Base-by-base conservation (phyloP, 2,888 invertebrate species). In the Tenthredo scrophulariae region DNA sequence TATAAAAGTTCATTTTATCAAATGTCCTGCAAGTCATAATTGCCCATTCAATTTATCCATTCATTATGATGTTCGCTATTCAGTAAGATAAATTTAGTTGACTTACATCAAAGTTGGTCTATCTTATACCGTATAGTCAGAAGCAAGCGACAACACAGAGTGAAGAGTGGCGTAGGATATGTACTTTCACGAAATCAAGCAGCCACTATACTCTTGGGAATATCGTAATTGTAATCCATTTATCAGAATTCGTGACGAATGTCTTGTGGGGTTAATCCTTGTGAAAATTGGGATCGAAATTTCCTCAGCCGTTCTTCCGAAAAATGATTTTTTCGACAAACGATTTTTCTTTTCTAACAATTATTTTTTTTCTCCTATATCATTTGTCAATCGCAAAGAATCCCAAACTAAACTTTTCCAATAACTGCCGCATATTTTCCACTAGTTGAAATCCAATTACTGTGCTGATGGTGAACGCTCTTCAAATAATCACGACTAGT, bases 391-490 rank as follows among this genome's bases (percentile, higher is more conserved):
- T n/a, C n/a, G n/a, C n/a, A n/a, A n/a, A n/a, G n/a, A n/a, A n/a
- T n/a, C n/a, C n/a, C n/a, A n/a, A n/a, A n/a, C 2, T 37, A 10
- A 80, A 62, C 37, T 80, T 80, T 80, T 80, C 62, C 80, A 80
- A 80, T 80, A 62, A 40, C 80, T 37, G 62, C 22, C 80, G 26
- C 15, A 80, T 33, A 58, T 15, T 13, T 37, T 22, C 50, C 9
- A 62, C 58, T 22, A 40, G 80, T 26, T 22, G 22, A 79, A 62
- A 58, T 80, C 37, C 40, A 62, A 58, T 79, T 79, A 22, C 40
- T 50, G 40, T 22, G 15, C 18, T 6, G n/a, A n/a, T 40, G 62
- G 7, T 62, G 26, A 50, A 7, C 3, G 7, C 5, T 54, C 40
- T 26, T 33, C 0, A 15, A 50, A 77, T 54, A 50, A 46, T 75